phyloP scores from a whole-genome alignment of 2,888 invertebrate species.

The Acanthosepion pharaonis region DNA sequence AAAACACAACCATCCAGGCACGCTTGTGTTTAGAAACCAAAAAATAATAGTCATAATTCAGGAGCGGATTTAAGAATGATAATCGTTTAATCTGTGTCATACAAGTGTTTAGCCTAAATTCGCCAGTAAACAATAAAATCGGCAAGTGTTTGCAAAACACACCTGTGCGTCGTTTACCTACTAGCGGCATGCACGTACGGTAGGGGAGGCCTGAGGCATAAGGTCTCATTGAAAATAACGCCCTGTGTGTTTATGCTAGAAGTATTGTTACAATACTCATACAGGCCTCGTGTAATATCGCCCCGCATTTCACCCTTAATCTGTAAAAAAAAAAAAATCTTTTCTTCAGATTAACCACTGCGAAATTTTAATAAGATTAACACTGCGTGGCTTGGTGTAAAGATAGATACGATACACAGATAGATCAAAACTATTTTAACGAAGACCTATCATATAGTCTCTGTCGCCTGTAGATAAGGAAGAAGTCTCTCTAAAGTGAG shows the following conservation, averaged over 20 bases:
- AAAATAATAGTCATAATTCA: not conserved
- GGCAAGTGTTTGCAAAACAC: slow-evolving; percentile 9
- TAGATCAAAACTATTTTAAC: too few species aligned
- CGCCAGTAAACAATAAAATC: not conserved
- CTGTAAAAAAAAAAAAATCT: not conserved
- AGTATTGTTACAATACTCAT: not conserved
- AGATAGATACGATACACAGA: not conserved
- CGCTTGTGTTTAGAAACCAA: not conserved
- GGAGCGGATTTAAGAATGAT: not conserved
- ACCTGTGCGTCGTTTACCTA: not conserved
- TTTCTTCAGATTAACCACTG: not conserved
- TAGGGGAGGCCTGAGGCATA: not conserved
- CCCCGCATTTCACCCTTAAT: not conserved
- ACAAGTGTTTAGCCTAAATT: slow-evolving; percentile 5
- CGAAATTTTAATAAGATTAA: not conserved
- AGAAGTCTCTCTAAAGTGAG: not conserved
- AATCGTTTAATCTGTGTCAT: slow-evolving; percentile 11
- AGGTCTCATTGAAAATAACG: not conserved
- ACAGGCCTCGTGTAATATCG: not conserved
- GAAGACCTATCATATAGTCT: not conserved
- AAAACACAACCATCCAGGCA: not conserved
- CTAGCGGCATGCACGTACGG: not conserved
- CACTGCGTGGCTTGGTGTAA: not conserved
- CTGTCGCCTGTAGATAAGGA: not conserved
- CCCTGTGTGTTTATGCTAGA: not conserved